These are phyloP conservation scores for Ptyas mucosa DNA, from an alignment of 2,113 vertebrate genomes.

Conservation along the genomic window DNA sequence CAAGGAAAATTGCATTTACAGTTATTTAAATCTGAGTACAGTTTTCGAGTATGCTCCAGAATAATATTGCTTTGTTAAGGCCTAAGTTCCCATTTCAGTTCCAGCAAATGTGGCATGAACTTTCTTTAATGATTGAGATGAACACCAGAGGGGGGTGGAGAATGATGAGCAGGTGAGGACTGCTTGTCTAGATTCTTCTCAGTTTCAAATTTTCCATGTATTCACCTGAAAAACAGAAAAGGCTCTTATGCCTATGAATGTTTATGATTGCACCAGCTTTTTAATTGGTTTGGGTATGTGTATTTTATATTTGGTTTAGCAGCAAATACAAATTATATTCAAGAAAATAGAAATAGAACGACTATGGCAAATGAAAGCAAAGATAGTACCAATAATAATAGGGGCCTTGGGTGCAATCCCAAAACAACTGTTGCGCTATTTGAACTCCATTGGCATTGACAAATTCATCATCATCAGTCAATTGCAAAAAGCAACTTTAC, in stretches of 20 bases:
- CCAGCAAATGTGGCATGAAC: neutral
- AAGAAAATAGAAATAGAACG: neutral
- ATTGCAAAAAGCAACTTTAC: neutral
- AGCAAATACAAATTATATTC: neutral
- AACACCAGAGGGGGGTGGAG: neutral
- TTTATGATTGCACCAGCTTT: neutral
- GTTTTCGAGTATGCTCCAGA: neutral
- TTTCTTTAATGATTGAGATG: neutral
- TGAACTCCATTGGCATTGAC: neutral
- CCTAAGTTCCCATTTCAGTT: neutral
- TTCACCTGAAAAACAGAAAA: neutral
- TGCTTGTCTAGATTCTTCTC: neutral
- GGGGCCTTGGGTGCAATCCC: neutral
- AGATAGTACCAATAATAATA: neutral
- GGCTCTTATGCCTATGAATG: neutral
- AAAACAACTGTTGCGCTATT: neutral
- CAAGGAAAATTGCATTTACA: neutral
- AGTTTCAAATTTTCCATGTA: neutral
- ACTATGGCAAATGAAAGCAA: neutral
- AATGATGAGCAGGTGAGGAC: neutral
- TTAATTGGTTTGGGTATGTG: neutral
- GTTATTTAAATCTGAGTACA: neutral
- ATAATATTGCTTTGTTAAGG: neutral
- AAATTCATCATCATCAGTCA: neutral
- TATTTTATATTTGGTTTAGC: conserved; percentile 2